Percentiles rank a stretch among this genome's conserved stretches.
phyloP scores from a whole-genome alignment of 2,797 vertebrate genomes.

The Anas georgica region DNA sequence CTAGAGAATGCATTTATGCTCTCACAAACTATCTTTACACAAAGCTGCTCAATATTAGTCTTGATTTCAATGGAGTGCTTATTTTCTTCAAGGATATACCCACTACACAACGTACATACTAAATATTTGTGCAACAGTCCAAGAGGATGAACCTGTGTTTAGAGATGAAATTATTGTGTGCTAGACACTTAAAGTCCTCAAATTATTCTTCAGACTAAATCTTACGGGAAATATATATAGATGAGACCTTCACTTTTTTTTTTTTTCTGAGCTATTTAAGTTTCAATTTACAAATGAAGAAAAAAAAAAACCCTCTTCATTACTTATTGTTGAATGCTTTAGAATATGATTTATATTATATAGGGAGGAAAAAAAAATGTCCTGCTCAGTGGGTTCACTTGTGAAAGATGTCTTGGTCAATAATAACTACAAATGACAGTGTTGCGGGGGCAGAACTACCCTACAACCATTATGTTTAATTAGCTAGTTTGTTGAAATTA shows the following conservation, averaged over 20 bases:
- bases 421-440: neutral
- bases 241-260: neutral
- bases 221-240: neutral
- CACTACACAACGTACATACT: neutral
- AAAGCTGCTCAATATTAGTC: conserved; percentile 20
- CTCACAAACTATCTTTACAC: conserved; percentile 16
- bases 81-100: conserved; percentile 15
- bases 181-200: neutral
- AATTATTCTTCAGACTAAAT: neutral
- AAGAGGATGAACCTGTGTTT: neutral
- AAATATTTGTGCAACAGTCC: neutral
- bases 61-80: neutral
- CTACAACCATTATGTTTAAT: neutral
- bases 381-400: fast-evolving
- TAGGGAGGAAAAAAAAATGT: neutral
- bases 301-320: neutral
- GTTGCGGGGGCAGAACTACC: neutral
- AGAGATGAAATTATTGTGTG: neutral
- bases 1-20: conserved; percentile 50
- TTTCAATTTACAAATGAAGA: neutral
- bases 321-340: neutral
- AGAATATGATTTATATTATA: neutral
- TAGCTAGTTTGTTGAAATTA: neutral
- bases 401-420: neutral
- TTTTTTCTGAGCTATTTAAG: neutral